Evolutionary conservation across 2,888 invertebrate genomes (phyloP), one percentile per base, ranked within the genome.

Genomic region (Tenthredo distinguenda): DNA sequence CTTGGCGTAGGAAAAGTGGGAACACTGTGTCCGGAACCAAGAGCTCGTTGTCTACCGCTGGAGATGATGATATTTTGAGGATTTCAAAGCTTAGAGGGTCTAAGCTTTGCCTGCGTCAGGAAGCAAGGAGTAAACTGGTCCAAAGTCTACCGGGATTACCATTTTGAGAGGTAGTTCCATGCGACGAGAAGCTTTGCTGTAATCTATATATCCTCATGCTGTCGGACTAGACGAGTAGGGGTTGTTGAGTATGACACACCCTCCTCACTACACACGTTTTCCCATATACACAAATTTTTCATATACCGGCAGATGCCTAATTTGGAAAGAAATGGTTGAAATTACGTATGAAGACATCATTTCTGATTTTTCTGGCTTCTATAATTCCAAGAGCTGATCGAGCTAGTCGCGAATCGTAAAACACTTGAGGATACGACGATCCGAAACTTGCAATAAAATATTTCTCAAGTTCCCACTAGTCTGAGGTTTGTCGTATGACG

Each of bases 71-170:
- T 81, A 81, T 81, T 81, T 62, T 62, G 81, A 81, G 81, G 62
- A 81, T 81, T 81, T 62, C 81, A 81, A 62, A 81, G 81, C 81
- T 81, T 81, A 58, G 58, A 62, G 62, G 81, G 15, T 18, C 40
- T 62, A 81, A 62, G 62, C 50, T 62, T 40, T n/a, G 62, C 81
- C 62, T 62, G 21, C 81, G 81, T 37, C 81, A 40, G 62, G 81
- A 62, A 81, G 62, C 81, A 62, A 81, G 58, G 81, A 81, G 58
- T 81, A 81, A 81, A 81, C 81, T 58, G 58, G 40, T 37, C 81
- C 81, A n/a, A 81, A 81, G 62, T 81, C 40, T 81, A 81, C 81
- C 81, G 21, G 58, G 81, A 81, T 62, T 81, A 81, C 58, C 81
- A 81, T 81, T 81, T 81, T 81, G 81, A 79, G 81, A 58, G 37